Evolutionary conservation across 2,888 invertebrate genomes (phyloP).

Genomic region (Xylota segnis): DNA sequence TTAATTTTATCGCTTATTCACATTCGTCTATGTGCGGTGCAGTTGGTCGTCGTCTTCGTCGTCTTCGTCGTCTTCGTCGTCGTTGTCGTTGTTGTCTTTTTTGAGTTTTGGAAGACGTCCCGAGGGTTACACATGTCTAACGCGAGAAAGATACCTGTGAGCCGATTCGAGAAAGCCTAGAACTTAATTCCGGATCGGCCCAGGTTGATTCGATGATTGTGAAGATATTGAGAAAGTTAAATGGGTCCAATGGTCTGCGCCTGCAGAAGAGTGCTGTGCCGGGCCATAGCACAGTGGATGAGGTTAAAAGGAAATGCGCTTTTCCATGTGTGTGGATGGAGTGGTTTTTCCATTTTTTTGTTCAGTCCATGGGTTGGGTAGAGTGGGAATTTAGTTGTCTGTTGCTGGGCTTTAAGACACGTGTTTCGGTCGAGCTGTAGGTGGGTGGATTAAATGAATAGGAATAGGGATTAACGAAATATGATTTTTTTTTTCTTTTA

Average conservation of each 20-base stretch:
- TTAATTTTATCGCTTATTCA: slow-evolving; percentile 73
- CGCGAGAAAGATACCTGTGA: slow-evolving; percentile 26
- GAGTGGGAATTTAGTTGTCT: slow-evolving; percentile 41
- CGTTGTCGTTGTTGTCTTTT: no score
- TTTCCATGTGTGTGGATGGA: slow-evolving; percentile 40
- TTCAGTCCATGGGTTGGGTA: neutral
- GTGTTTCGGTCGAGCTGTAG: slow-evolving; percentile 51
- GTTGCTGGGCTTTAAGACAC: slow-evolving; percentile 56
- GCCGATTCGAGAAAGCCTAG: slow-evolving; percentile 36
- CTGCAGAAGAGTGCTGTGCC: slow-evolving; percentile 15
- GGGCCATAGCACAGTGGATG: slow-evolving; percentile 11
- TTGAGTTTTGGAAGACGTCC: slow-evolving; percentile 14
- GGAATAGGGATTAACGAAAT: slow-evolving; percentile 45
- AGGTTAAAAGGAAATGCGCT: slow-evolving; percentile 53
- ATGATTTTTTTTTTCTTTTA: slow-evolving; percentile 22
- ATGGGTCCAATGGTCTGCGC: slow-evolving; percentile 57
- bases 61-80: neutral
- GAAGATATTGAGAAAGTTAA: slow-evolving; percentile 70
- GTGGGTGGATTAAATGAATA: slow-evolving; percentile 72
- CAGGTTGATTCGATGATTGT: slow-evolving; percentile 71
- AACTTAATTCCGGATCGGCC: slow-evolving; percentile 67
- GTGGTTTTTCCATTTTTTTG: neutral
- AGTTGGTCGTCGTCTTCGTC: neutral
- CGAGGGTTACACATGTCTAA: slow-evolving; percentile 45
- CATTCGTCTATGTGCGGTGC: slow-evolving; percentile 34